These are phyloP conservation scores for Phoebastria nigripes DNA, from an alignment of 2,797 vertebrate genomes.

Conservation along the genomic window DNA sequence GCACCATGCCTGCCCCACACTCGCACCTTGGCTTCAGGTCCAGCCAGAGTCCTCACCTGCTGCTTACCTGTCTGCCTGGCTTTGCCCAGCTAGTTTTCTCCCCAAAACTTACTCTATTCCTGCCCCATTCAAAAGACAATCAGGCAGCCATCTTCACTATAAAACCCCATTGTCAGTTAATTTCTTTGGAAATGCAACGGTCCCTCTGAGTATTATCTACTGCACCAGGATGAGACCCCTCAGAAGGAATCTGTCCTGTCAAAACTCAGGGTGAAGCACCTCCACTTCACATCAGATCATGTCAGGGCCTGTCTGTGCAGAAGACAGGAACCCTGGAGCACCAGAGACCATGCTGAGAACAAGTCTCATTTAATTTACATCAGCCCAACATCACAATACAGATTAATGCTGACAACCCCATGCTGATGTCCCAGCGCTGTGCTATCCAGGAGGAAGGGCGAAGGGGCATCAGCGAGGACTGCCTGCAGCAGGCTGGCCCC, in stretches of 20 bases:
- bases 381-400: not conserved
- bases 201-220: not conserved
- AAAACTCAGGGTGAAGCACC: not conserved
- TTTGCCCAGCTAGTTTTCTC: not conserved
- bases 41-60: not conserved
- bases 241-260: not conserved
- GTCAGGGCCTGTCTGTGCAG: not conserved
- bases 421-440: not conserved
- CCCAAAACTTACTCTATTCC: not conserved
- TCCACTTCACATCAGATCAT: not conserved
- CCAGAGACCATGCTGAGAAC: not conserved
- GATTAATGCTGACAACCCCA: not conserved
- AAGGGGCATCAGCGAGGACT: not conserved
- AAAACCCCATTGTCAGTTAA: not conserved
- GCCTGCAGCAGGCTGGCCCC: not conserved
- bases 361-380: not conserved
- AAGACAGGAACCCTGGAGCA: not conserved
- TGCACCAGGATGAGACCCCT: not conserved
- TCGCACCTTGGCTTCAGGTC: not conserved
- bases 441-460: not conserved
- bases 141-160: not conserved
- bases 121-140: not conserved
- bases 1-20: not conserved
- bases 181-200: not conserved
- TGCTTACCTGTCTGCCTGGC: not conserved